Conservation (phyloP, 2,888 invertebrate genomes). For the Acanthococcus lagerstroemiae region DNA sequence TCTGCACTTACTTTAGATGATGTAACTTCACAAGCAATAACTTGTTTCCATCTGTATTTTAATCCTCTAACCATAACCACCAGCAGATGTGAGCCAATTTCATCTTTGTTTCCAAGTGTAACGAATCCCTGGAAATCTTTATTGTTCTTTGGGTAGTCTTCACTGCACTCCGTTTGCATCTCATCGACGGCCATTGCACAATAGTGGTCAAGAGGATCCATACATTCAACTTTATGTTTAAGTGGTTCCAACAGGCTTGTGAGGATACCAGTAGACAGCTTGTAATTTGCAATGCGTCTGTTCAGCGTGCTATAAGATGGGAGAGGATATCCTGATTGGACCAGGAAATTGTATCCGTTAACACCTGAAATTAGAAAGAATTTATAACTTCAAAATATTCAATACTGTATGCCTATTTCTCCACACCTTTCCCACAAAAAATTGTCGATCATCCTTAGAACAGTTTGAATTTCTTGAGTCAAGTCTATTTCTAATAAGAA, state of each 20-base stretch:
- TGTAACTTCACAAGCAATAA: neutral
- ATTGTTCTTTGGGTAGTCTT: too few species aligned
- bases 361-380: too few species aligned
- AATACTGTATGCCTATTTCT: too few species aligned
- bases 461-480: too few species aligned
- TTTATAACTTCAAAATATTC: too few species aligned
- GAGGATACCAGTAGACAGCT: neutral
- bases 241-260: neutral
- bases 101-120: neutral
- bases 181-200: neutral
- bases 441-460: too few species aligned
- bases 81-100: neutral
- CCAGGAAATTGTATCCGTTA: neutral
- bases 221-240: neutral
- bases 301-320: slow-evolving; percentile 1
- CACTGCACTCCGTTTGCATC: too few species aligned
- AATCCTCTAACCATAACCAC: neutral
- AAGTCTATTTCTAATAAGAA: too few species aligned
- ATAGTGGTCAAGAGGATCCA: neutral
- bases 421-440: too few species aligned
- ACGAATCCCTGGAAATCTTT: neutral
- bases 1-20: neutral
- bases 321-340: neutral
- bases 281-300: neutral
- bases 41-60: slow-evolving; percentile 7